A percentile compares a stretch with the other conserved stretches of the same genome.
These are phyloP conservation scores for Eidolon helvum DNA, from an alignment of 2,113 vertebrate species.

Conservation along the genomic window DNA sequence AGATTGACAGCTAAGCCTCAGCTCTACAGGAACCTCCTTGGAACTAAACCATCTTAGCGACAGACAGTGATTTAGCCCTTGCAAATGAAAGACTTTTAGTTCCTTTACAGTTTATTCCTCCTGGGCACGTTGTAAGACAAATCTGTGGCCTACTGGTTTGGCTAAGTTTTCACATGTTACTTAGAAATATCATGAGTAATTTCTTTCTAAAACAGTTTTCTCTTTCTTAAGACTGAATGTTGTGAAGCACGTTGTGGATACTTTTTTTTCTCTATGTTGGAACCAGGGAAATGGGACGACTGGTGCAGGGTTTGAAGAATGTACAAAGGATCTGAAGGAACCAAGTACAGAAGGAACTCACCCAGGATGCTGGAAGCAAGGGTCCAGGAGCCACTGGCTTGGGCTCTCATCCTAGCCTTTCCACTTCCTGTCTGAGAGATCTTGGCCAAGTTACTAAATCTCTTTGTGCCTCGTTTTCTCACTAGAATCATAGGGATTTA, in stretches of 20 bases:
- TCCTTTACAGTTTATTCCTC: not conserved
- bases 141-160: not conserved
- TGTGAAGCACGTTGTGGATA: not conserved
- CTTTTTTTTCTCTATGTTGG: not conserved
- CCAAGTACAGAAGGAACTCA: not conserved
- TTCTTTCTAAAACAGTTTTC: not conserved
- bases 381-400: not conserved
- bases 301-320: not conserved
- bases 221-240: not conserved
- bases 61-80: not conserved
- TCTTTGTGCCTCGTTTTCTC: not conserved
- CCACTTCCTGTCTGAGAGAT: not conserved
- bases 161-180: not conserved
- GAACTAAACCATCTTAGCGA: not conserved
- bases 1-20: not conserved
- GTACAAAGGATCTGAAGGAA: not conserved
- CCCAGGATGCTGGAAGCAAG: not conserved
- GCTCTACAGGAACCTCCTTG: not conserved
- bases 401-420: not conserved
- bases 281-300: not conserved
- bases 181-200: not conserved
- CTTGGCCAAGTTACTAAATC: not conserved
- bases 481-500: not conserved
- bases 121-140: not conserved
- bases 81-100: conserved; percentile 9